Evolutionary conservation across 2,113 vertebrate genomes (phyloP).

Genomic region (Hirundichthys speculiger): DNA sequence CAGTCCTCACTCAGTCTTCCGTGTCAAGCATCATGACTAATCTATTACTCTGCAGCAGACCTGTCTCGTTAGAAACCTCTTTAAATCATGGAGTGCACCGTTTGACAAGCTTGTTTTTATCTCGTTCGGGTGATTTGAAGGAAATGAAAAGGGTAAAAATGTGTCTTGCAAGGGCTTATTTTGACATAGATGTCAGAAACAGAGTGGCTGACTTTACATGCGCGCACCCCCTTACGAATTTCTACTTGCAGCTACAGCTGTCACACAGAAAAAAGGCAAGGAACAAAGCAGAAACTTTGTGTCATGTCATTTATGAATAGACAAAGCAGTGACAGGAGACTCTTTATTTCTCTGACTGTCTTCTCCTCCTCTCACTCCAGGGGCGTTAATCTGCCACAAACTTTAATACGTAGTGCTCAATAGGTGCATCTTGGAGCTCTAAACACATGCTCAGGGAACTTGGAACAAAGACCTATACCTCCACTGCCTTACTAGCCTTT

Average conservation of each 20-base stretch:
- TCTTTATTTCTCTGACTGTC: conserved; percentile 48
- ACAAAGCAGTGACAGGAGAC: conserved; percentile 62
- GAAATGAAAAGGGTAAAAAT: conserved; percentile 26
- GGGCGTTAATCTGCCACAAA: conserved; percentile 71
- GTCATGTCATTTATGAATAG: conserved; percentile 76
- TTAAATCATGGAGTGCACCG: conserved; percentile 27
- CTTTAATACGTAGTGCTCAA: conserved; percentile 74
- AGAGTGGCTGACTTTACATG: conserved; percentile 52
- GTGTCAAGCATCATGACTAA: conserved; percentile 38
- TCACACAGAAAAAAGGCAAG: conserved; percentile 64
- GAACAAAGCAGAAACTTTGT: conserved; percentile 77
- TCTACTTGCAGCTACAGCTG: conserved; percentile 63
- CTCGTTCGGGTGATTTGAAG: conserved; percentile 34
- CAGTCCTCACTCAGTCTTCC: conserved; percentile 38
- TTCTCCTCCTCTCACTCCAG: conserved; percentile 53
- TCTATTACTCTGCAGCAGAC: conserved; percentile 33
- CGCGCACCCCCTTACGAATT: conserved; percentile 26
- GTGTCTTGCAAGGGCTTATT: conserved; percentile 49
- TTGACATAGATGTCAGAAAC: conserved; percentile 61
- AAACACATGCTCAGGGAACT: conserved; percentile 61
- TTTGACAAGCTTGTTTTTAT: conserved; percentile 33
- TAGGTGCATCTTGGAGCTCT: conserved; percentile 69
- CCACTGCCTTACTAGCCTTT: conserved; percentile 68
- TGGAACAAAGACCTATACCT: conserved; percentile 73
- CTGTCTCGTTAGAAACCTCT: conserved; percentile 16